Percentiles rank a stretch among this genome's conserved stretches.
Evolutionary conservation across 2,888 invertebrate species (phyloP).

Genomic region (Hyposoter didymator): DNA sequence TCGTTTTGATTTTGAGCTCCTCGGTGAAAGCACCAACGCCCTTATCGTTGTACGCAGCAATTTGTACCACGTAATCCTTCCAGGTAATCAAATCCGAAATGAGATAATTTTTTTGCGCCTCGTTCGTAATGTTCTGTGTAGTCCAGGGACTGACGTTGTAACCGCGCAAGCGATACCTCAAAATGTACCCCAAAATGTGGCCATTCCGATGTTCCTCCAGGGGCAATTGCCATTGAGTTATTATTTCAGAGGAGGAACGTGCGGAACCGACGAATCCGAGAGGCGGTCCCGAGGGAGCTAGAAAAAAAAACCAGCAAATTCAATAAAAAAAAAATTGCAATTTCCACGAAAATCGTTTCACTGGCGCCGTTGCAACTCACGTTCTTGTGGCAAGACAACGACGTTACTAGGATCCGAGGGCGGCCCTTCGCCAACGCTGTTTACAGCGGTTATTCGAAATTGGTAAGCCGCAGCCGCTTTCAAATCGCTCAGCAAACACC

Average conservation of each 20-base stretch:
- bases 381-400: constrained; percentile 97
- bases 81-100: constrained; percentile 98
- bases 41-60: constrained; percentile 98
- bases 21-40: constrained; percentile 97
- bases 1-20: constrained; percentile 96
- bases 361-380: constrained; percentile 86
- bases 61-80: constrained; percentile 98
- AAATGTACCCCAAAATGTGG: constrained; percentile 96
- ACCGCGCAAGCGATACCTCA: constrained; percentile 95
- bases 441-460: constrained; percentile 98
- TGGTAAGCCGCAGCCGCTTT: constrained; percentile 98
- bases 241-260: constrained; percentile 96
- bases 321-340: not conserved
- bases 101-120: constrained; percentile 95
- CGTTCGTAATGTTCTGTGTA: constrained; percentile 95
- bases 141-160: constrained; percentile 95
- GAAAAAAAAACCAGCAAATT: constrained; percentile 47
- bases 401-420: constrained; percentile 95
- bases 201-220: constrained; percentile 98
- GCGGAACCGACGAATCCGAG: constrained; percentile 97
- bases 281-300: constrained; percentile 98
- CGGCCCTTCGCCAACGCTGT: constrained; percentile 97
- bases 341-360: constrained; percentile 20
- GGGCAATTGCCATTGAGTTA: constrained; percentile 98
- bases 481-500: constrained; percentile 92